Conservation (phyloP, 2,888 invertebrate genomes). For the Scrobipalpa atriplicella region DNA sequence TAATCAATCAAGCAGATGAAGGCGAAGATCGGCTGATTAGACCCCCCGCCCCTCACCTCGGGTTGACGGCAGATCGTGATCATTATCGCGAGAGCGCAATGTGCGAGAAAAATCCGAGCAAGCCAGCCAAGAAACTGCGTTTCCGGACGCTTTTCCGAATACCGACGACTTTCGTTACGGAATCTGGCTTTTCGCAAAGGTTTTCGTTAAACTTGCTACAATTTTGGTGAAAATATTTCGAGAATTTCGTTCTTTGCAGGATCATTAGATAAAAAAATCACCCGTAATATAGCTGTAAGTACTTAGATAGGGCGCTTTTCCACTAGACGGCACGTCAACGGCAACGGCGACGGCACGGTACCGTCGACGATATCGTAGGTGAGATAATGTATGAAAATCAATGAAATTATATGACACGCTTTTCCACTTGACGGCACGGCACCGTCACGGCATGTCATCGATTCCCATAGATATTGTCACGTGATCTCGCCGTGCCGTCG, state of each 20-base stretch:
- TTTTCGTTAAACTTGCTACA: neutral
- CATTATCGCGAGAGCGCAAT: conserved; percentile 20
- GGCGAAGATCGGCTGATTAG: conserved; percentile 19
- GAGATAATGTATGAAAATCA: no score
- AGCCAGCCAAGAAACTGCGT: conserved; percentile 13
- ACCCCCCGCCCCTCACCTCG: neutral
- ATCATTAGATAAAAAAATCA: neutral
- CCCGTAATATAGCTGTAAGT: neutral
- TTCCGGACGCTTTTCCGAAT: conserved; percentile 14
- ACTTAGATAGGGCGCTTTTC: no score
- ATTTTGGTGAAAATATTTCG: no score
- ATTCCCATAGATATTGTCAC: no score
- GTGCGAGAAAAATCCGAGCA: conserved; percentile 12
- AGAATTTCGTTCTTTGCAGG: neutral
- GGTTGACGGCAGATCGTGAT: conserved; percentile 12
- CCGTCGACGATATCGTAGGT: no score
- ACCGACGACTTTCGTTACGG: neutral
- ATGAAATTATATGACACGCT: no score
- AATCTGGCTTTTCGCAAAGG: conserved; percentile 8
- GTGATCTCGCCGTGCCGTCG: no score
- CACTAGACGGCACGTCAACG: no score
- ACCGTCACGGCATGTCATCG: no score
- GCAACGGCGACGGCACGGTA: no score
- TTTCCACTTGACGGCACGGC: no score
- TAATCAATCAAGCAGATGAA: conserved; percentile 23